Evolutionary conservation across 2,888 invertebrate genomes (phyloP).

Genomic region (Aleiodes alternator): DNA sequence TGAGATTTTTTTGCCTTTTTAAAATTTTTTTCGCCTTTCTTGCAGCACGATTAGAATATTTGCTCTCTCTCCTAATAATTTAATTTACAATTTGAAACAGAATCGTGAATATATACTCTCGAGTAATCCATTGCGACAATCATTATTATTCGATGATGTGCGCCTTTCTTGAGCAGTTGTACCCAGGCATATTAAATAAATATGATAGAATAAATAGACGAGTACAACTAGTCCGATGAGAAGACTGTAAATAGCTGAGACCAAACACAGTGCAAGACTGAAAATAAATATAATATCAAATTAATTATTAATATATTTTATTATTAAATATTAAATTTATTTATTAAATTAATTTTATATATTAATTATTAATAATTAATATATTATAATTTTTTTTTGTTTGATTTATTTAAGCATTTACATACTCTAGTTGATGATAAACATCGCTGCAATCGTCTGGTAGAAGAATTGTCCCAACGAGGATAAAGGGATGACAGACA

Average conservation of each 20-base stretch:
- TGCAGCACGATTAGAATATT: constrained; percentile 32
- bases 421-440: constrained; percentile 87
- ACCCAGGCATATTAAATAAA: constrained; percentile 71
- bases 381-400: neutral
- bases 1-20: neutral
- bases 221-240: constrained; percentile 71
- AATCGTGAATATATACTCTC: constrained; percentile 65
- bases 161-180: constrained; percentile 70
- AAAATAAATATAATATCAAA: constrained; percentile 58
- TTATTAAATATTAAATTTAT: no score
- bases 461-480: constrained; percentile 82
- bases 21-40: no score
- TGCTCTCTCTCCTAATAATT: neutral
- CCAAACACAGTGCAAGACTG: constrained; percentile 76
- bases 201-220: constrained; percentile 72
- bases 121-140: constrained; percentile 61
- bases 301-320: constrained; percentile 9
- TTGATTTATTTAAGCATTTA: constrained; percentile 16
- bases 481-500: constrained; percentile 88
- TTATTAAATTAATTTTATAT: neutral
- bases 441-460: constrained; percentile 92
- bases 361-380: constrained; percentile 4
- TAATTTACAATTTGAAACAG: constrained; percentile 66
- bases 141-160: constrained; percentile 54
- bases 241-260: constrained; percentile 75